phyloP scores from a whole-genome alignment of 2,888 invertebrate genomes.

The Lithophane ornitopus region DNA sequence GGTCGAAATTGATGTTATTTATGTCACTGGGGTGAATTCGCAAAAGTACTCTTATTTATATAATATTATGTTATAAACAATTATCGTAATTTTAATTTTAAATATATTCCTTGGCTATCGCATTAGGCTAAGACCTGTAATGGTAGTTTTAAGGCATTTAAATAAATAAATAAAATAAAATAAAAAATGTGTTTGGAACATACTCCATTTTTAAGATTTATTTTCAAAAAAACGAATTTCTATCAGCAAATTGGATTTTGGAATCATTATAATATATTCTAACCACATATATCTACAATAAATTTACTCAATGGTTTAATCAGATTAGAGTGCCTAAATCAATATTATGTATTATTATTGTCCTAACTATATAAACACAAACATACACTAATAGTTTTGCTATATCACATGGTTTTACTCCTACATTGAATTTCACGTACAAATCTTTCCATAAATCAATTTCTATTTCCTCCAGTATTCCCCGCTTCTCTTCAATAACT shows the following conservation, averaged over 20 bases:
- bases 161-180: too few relatives aligned
- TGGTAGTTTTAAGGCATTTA: too few relatives aligned
- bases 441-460: constrained; percentile 6
- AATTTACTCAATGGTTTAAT: background rate
- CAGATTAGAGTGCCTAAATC: background rate
- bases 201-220: background rate
- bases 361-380: background rate
- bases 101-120: too few relatives aligned
- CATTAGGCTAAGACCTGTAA: too few relatives aligned
- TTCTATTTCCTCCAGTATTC: background rate
- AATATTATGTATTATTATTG: background rate
- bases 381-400: too few relatives aligned
- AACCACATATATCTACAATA: background rate
- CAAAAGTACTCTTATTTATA: too few relatives aligned
- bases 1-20: too few relatives aligned
- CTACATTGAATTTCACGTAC: background rate
- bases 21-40: too few relatives aligned
- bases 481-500: constrained; percentile 49
- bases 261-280: background rate
- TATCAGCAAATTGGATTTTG: background rate
- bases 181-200: too few relatives aligned
- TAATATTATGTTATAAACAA: too few relatives aligned
- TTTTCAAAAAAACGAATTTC: background rate
- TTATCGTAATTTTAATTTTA: too few relatives aligned
- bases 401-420: background rate